phyloP scores from a whole-genome alignment of 2,888 invertebrate species.

The Drosophila limbata region DNA sequence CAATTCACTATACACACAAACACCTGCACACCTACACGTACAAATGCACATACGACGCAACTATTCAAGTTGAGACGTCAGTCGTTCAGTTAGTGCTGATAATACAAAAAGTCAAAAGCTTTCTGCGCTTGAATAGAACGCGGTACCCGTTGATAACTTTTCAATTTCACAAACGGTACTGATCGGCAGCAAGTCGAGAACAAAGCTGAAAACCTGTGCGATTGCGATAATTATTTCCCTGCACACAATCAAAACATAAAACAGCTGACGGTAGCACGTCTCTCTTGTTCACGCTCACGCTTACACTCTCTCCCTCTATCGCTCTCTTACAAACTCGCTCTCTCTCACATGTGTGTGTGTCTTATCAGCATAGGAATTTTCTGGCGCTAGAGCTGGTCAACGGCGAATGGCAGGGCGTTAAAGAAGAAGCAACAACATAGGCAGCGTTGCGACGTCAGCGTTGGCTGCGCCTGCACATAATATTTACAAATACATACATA shows the following conservation, averaged over 20 bases:
- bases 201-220: slow-evolving; percentile 61
- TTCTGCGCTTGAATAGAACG: slow-evolving; percentile 20
- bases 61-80: slow-evolving; percentile 55
- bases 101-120: slow-evolving; percentile 26
- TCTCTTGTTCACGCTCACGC: slow-evolving; percentile 9
- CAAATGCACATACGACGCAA: slow-evolving; percentile 11
- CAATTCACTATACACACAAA: slow-evolving; percentile 19
- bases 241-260: slow-evolving; percentile 73
- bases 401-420: slow-evolving; percentile 36
- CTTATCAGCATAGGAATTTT: slow-evolving; percentile 70
- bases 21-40: slow-evolving; percentile 5
- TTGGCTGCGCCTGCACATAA: slow-evolving; percentile 38
- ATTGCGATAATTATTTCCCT: slow-evolving; percentile 47
- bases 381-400: slow-evolving; percentile 32
- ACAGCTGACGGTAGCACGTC: slow-evolving; percentile 62
- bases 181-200: slow-evolving; percentile 59
- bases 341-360: slow-evolving; percentile 1
- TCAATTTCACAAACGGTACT: slow-evolving; percentile 75
- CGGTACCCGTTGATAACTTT: slow-evolving; percentile 65
- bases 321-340: slow-evolving; percentile 8
- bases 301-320: slow-evolving; percentile 21
- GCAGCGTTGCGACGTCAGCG: slow-evolving; percentile 41
- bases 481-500: slow-evolving; percentile 24
- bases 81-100: slow-evolving; percentile 49
- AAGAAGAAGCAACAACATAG: slow-evolving; percentile 49